Base-by-base conservation (phyloP, 2,888 invertebrate species). In the Drosophila mercatorum region DNA sequence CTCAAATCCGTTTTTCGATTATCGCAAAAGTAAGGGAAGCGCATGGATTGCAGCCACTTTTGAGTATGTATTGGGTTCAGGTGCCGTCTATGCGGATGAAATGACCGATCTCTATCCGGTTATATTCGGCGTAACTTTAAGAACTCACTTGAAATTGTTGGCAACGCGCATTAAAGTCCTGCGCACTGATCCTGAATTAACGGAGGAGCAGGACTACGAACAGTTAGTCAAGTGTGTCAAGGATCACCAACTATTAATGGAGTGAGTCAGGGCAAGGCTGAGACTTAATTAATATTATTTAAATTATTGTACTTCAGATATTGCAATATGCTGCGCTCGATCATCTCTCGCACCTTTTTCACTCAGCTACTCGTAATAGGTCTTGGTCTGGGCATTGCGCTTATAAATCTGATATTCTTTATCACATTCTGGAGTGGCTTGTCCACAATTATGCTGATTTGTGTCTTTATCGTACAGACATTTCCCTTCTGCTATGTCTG, bases 401-500 rank as follows among this genome's bases (percentile, higher is more conserved):
- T 77, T 28, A 14, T 81, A 12, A 79, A 84, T 41, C 17, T 82
- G 0, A 22, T 84, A 10, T 81, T 79, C 36, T 82, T 82, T 17
- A 31, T 73, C 2, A 60, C 34, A 7, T 14, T 75, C 10, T 70
- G 55, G 71, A 68, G 53, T 2, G 49, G 65, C 0, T 0, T 78
- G 4, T 28, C 63, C 1, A 57, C 64, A 3, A 0, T 60, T 6
- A 14, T 36, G 0, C 80, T 58, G 38, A 62, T 76, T 2, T 1
- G 26, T 1, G 47, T 66, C 3, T 14, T 82, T 2, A 14, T 58
- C 3, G 17, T 68, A 3, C 34, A 80, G 40, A 73, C 83, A 26
- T 83, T 72, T 59, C 82, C 83, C 0, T 81, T 83, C 26, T 76
- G 81, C n/a, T 79, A 67, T 28, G 6, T 71, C 34, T 81, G 83